Conservation (phyloP, 2,113 vertebrate species). For the Apodemus speciosus region DNA sequence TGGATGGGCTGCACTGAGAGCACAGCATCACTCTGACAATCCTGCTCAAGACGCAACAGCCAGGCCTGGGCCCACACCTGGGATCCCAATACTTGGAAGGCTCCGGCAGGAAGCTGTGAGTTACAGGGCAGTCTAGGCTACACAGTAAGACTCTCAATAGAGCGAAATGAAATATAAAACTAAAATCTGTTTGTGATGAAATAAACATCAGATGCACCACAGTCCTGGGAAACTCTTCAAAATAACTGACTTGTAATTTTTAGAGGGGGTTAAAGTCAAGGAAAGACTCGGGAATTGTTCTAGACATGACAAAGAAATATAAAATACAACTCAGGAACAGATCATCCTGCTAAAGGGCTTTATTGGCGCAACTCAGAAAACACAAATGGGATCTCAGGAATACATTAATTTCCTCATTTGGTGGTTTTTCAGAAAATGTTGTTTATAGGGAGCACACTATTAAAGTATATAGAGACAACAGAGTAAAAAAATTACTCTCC, state of each 20-base stretch:
- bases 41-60: not conserved
- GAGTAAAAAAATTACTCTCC: not conserved
- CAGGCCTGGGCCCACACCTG: not conserved
- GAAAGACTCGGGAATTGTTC: not conserved
- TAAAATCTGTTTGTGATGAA: not conserved
- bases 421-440: not conserved
- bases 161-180: not conserved
- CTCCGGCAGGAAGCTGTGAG: not conserved
- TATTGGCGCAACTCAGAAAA: not conserved
- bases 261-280: not conserved
- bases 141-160: not conserved
- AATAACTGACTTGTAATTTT: conserved; percentile 8
- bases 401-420: not conserved
- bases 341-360: not conserved
- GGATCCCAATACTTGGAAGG: not conserved
- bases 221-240: not conserved
- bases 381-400: not conserved
- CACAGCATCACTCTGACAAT: not conserved
- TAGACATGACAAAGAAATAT: not conserved
- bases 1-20: not conserved
- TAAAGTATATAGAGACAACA: not conserved
- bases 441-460: not conserved
- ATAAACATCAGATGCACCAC: not conserved
- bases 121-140: too few species aligned
- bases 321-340: not conserved